phyloP scores from a whole-genome alignment of 1,140 invertebrate genomes.

The Tenebrio molitor region DNA sequence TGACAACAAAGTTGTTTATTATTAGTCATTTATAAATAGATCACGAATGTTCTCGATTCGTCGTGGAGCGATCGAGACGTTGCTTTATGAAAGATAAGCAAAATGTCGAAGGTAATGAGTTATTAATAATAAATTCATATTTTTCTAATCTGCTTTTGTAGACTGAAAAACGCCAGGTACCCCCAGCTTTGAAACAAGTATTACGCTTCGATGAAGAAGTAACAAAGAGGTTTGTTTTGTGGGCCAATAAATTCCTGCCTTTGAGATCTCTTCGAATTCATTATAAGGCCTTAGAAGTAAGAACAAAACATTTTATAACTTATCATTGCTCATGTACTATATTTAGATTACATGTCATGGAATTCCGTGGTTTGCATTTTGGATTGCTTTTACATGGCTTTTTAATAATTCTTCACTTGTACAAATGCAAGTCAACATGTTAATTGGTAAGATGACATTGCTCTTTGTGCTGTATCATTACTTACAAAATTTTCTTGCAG shows the following conservation, averaged over 20 bases:
- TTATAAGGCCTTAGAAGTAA: conserved; percentile 79
- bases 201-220: conserved; percentile 74
- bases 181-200: conserved; percentile 69
- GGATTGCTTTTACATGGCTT: conserved; percentile 82
- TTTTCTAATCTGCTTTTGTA: conserved; percentile 2
- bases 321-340: no score
- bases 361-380: conserved; percentile 84
- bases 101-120: conserved; percentile 3
- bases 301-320: no score
- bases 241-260: conserved; percentile 70
- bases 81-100: background rate
- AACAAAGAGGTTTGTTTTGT: conserved; percentile 75
- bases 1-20: no score
- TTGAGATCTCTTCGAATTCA: conserved; percentile 74
- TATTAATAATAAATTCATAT: background rate
- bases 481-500: conserved; percentile 70
- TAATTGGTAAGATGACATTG: conserved; percentile 75
- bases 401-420: conserved; percentile 75
- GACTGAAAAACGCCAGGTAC: conserved; percentile 69
- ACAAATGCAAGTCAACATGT: conserved; percentile 87
- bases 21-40: conserved; percentile 24
- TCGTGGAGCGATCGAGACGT: no score
- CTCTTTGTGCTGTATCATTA: background rate
- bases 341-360: conserved; percentile 86
- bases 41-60: no score